Percentiles rank a stretch among this genome's conserved stretches.
These are phyloP conservation scores for Gasteruption jaculator DNA, from an alignment of 2,888 invertebrate species.

Conservation along the genomic window DNA sequence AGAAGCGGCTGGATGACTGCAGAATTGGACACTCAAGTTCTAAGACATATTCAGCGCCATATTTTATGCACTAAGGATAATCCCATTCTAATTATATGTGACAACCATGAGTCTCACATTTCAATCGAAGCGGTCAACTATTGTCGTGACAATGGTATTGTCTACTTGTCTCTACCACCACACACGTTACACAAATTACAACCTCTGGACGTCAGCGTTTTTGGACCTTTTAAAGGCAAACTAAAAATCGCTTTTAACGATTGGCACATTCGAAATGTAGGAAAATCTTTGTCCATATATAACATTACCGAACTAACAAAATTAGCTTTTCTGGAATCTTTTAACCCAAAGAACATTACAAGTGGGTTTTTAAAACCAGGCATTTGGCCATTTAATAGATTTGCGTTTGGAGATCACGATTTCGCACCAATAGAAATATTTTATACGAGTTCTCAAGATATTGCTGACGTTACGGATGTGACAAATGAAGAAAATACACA, in stretches of 20 bases:
- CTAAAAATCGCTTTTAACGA: constrained; percentile 35
- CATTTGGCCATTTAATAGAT: constrained; percentile 34
- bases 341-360: constrained; percentile 37
- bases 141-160: constrained; percentile 40
- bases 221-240: constrained; percentile 33
- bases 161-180: constrained; percentile 26
- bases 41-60: constrained; percentile 37
- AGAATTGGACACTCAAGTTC: constrained; percentile 29
- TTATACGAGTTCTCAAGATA: constrained; percentile 3
- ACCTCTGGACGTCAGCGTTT: constrained; percentile 39
- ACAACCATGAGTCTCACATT: constrained; percentile 39
- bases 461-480: too few relatives aligned
- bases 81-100: constrained; percentile 33
- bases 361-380: constrained; percentile 37
- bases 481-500: too few relatives aligned
- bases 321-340: constrained; percentile 33
- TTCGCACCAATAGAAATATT: constrained; percentile 29
- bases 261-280: constrained; percentile 30
- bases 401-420: constrained; percentile 32
- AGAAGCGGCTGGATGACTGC: constrained; percentile 40
- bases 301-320: constrained; percentile 34
- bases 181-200: constrained; percentile 44
- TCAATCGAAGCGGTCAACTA: constrained; percentile 33
- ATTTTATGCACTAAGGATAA: constrained; percentile 28
- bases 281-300: constrained; percentile 38